Percentiles rank a stretch among this genome's conserved stretches.
Evolutionary conservation across 1,140 invertebrate species (phyloP).

Genomic region (Camponotus floridanus): DNA sequence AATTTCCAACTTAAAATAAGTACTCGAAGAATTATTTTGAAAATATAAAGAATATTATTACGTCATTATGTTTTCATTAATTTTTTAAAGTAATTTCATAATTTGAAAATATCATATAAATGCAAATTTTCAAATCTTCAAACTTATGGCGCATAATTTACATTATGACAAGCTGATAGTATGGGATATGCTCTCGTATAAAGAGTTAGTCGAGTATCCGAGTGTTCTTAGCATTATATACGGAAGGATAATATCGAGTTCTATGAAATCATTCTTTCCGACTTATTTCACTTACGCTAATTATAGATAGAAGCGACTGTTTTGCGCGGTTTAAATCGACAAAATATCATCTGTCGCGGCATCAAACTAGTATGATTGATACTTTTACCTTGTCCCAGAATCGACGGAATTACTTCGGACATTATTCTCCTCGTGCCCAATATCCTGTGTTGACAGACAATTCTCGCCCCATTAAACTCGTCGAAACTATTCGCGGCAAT

Average conservation of each 20-base stretch:
- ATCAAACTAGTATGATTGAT: slow-evolving; percentile 38
- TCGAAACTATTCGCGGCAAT: slow-evolving; percentile 14
- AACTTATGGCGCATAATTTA: neutral
- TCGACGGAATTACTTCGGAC: slow-evolving; percentile 17
- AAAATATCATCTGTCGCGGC: neutral
- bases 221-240: neutral
- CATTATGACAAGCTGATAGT: neutral
- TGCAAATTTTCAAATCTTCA: neutral
- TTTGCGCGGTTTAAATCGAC: slow-evolving; percentile 4
- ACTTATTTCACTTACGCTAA: slow-evolving; percentile 12
- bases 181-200: neutral
- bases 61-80: neutral
- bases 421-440: slow-evolving; percentile 40
- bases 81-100: neutral
- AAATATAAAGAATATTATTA: neutral
- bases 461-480: slow-evolving; percentile 27
- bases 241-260: slow-evolving; percentile 7
- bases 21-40: neutral
- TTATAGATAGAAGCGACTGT: neutral
- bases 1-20: neutral
- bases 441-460: slow-evolving; percentile 33
- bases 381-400: slow-evolving; percentile 42
- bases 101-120: too few relatives aligned
- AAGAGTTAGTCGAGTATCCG: neutral
- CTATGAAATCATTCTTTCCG: slow-evolving; percentile 12